phyloP scores from a whole-genome alignment of 1,140 invertebrate genomes.

The Cherax destructor region DNA sequence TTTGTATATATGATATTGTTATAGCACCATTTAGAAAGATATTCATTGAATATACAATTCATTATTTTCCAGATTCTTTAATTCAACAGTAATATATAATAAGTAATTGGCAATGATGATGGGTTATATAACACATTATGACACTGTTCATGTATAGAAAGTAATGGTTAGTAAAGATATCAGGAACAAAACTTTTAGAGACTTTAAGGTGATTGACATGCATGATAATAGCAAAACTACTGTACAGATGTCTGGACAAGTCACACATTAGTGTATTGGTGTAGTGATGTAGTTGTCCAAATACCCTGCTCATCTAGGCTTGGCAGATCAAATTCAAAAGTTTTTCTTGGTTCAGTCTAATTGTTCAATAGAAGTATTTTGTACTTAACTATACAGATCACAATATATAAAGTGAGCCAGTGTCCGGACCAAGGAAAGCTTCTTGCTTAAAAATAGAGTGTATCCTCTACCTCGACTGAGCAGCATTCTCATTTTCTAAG shows the following conservation, averaged over 20 bases:
- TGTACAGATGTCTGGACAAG: constrained; percentile 32
- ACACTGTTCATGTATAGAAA: constrained; percentile 8
- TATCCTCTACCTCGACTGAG: constrained; percentile 51
- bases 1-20: constrained; percentile 52
- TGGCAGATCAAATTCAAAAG: constrained; percentile 38
- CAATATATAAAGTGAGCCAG: not conserved
- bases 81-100: constrained; percentile 1
- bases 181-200: constrained; percentile 20
- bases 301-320: constrained; percentile 48
- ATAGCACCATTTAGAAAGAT: constrained; percentile 28
- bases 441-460: constrained; percentile 33
- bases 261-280: constrained; percentile 41
- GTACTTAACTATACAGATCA: not conserved
- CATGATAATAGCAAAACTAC: constrained; percentile 26
- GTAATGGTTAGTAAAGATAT: not conserved
- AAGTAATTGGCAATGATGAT: not conserved
- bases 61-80: constrained; percentile 7
- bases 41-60: constrained; percentile 11
- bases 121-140: not conserved
- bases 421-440: constrained; percentile 29
- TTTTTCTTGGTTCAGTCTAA: constrained; percentile 24
- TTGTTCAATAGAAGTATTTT: constrained; percentile 24
- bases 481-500: constrained; percentile 32
- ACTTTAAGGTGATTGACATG: constrained; percentile 22
- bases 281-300: constrained; percentile 49